A percentile compares a stretch with the other conserved stretches of the same genome.
These are phyloP conservation scores for Ormia ochracea DNA, from an alignment of 2,888 invertebrate species.

Conservation along the genomic window DNA sequence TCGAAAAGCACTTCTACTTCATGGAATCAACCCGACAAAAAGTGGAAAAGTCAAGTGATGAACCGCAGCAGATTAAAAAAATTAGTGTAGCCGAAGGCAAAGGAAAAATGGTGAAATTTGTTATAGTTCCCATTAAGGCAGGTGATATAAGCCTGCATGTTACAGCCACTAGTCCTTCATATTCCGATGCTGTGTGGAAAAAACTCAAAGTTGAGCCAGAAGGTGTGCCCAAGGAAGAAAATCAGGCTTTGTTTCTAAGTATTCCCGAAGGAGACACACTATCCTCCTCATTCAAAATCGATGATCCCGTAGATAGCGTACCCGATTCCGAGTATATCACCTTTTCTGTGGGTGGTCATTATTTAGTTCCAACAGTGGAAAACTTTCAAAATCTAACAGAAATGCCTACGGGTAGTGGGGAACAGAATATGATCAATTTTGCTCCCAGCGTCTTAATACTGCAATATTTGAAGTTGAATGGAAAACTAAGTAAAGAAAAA, in stretches of 20 bases:
- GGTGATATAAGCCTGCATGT: constrained; percentile 84
- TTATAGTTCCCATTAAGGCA: constrained; percentile 83
- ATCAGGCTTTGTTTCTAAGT: constrained; percentile 14
- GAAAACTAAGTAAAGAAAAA: neutral
- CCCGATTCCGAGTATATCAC: constrained; percentile 79
- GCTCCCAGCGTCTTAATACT: constrained; percentile 92
- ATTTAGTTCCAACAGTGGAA: constrained; percentile 78
- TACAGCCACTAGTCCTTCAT: constrained; percentile 78
- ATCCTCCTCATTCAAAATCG: constrained; percentile 66
- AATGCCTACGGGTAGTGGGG: constrained; percentile 93
- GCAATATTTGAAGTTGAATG: constrained; percentile 84
- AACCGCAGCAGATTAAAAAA: constrained; percentile 64
- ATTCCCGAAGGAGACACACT: constrained; percentile 18
- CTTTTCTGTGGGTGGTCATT: constrained; percentile 78
- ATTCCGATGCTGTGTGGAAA: constrained; percentile 81
- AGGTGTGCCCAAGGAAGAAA: constrained; percentile 80
- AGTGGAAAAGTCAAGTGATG: constrained; percentile 33
- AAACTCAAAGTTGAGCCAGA: constrained; percentile 84
- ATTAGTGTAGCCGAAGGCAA: constrained; percentile 83
- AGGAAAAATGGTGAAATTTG: constrained; percentile 82
- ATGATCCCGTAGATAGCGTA: constrained; percentile 81
- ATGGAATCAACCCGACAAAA: constrained; percentile 69
- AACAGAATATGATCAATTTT: constrained; percentile 94
- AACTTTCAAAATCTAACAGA: constrained; percentile 85
- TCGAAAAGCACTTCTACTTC: constrained; percentile 86